phyloP scores from a whole-genome alignment of 2,888 invertebrate genomes.

The Lathronympha strigana region DNA sequence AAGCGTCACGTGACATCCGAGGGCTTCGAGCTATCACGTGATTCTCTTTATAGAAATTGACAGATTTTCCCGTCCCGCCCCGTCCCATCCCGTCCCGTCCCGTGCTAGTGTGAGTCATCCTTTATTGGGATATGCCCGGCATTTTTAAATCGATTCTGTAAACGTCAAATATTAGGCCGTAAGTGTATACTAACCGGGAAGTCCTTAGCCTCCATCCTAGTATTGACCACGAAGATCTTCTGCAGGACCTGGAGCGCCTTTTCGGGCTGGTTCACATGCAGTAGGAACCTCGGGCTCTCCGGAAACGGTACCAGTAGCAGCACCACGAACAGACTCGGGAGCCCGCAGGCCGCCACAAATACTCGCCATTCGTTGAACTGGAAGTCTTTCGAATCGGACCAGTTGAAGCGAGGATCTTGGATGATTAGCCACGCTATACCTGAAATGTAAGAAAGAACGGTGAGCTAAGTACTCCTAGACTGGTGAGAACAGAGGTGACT shows the following conservation, averaged over 20 bases:
- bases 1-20: no score
- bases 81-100: no score
- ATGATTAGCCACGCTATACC: constrained; percentile 80
- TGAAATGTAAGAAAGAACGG: constrained; percentile 46
- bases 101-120: no score
- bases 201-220: constrained; percentile 72
- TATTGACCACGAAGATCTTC: constrained; percentile 82
- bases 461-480: background rate
- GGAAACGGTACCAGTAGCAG: constrained; percentile 80
- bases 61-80: no score
- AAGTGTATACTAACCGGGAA: constrained; percentile 78
- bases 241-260: constrained; percentile 80
- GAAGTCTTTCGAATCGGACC: constrained; percentile 63
- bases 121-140: no score
- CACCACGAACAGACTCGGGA: constrained; percentile 82
- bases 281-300: constrained; percentile 83
- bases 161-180: background rate
- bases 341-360: constrained; percentile 85
- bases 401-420: constrained; percentile 66
- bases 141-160: no score
- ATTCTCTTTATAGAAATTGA: no score
- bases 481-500: no score
- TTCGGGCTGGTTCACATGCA: constrained; percentile 77
- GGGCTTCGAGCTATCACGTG: no score
- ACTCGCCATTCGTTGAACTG: constrained; percentile 86